Evolutionary conservation across 1,140 invertebrate species (phyloP).

Genomic region (Atta cephalotes): DNA sequence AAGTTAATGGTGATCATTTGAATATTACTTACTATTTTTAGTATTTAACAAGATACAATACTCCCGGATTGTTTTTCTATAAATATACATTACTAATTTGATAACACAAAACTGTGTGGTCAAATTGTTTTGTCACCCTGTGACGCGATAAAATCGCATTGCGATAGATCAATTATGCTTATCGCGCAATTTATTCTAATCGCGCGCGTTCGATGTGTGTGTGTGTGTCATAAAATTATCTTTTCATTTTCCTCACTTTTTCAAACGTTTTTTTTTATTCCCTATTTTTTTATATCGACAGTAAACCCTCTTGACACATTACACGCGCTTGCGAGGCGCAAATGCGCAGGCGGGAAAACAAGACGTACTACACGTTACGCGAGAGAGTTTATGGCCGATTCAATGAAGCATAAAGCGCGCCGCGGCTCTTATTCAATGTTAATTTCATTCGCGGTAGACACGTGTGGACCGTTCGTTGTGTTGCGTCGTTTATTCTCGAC

Average conservation of each 20-base stretch:
- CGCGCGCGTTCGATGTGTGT: not conserved
- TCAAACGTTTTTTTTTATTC: not conserved
- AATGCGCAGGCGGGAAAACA: constrained; percentile 18
- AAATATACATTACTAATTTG: too few relatives aligned
- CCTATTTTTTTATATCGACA: not conserved
- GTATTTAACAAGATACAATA: too few relatives aligned
- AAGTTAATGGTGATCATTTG: too few relatives aligned
- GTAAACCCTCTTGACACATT: constrained; percentile 13
- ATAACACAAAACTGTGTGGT: too few relatives aligned
- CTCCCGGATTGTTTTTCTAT: too few relatives aligned
- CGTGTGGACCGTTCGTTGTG: constrained; percentile 52
- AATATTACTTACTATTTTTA: too few relatives aligned
- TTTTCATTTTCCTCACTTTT: not conserved
- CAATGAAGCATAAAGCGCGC: constrained; percentile 47
- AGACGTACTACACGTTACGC: constrained; percentile 15
- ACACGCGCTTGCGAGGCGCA: not conserved
- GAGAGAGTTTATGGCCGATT: constrained; percentile 42
- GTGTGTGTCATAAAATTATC: not conserved
- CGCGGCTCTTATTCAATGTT: constrained; percentile 53
- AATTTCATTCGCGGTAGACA: constrained; percentile 59
- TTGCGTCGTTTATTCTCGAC: constrained; percentile 41
- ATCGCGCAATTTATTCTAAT: constrained; percentile 23
- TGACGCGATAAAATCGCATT: too few relatives aligned
- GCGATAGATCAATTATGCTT: not conserved
- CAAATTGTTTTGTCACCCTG: too few relatives aligned